Percentiles rank a stretch among this genome's conserved stretches.
These are phyloP conservation scores for Calephelis nemesis DNA, from an alignment of 1,140 invertebrate genomes.

Conservation along the genomic window DNA sequence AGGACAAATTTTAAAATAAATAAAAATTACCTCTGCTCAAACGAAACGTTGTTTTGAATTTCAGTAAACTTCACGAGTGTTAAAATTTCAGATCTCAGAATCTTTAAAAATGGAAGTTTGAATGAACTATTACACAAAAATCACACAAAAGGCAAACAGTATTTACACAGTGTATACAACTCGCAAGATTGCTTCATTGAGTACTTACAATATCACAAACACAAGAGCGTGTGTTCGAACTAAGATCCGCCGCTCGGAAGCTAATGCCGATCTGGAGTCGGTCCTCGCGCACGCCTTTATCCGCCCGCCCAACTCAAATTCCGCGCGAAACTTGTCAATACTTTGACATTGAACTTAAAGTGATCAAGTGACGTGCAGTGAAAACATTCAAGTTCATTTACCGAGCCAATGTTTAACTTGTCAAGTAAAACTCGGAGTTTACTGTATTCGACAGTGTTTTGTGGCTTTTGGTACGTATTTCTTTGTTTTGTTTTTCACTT, in stretches of 20 bases:
- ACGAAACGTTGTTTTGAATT: no score
- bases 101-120: no score
- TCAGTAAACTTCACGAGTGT: background rate
- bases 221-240: constrained; percentile 36
- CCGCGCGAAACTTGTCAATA: constrained; percentile 13
- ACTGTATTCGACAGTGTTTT: constrained; percentile 38
- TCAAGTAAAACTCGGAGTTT: constrained; percentile 51
- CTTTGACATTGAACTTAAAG: background rate
- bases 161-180: constrained; percentile 17
- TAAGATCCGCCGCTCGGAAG: constrained; percentile 35
- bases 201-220: constrained; percentile 38
- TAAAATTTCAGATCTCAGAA: background rate
- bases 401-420: constrained; percentile 60
- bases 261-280: constrained; percentile 56
- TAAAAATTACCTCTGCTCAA: no score
- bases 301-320: constrained; percentile 61
- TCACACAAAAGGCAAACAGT: background rate
- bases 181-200: constrained; percentile 29
- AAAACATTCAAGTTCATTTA: constrained; percentile 39
- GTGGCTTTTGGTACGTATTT: constrained; percentile 25
- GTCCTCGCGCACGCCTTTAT: constrained; percentile 62
- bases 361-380: constrained; percentile 35
- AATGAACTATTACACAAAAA: constrained; percentile 9
- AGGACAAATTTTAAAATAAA: no score
- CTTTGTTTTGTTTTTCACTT: background rate